Conservation (phyloP, 2,888 invertebrate species). For the Morpho deidamia region DNA sequence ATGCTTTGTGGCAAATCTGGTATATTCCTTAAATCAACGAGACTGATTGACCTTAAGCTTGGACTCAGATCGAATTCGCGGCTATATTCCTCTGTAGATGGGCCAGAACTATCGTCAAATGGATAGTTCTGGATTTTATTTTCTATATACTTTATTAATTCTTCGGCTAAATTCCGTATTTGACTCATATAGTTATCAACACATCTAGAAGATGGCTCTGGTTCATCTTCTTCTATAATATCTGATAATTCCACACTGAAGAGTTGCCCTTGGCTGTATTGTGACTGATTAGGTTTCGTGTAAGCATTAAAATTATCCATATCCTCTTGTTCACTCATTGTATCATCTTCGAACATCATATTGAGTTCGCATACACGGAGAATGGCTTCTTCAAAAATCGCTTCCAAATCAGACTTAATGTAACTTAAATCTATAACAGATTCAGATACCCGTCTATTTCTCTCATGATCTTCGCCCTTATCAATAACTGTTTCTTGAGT, state of each 20-base stretch:
- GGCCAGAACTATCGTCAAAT: slow-evolving; percentile 40
- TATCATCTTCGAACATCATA: slow-evolving; percentile 47
- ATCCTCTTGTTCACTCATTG: slow-evolving; percentile 66
- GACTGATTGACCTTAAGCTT: slow-evolving; percentile 57
- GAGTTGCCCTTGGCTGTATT: slow-evolving; percentile 40
- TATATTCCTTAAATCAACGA: slow-evolving; percentile 63
- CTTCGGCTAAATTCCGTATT: slow-evolving; percentile 49
- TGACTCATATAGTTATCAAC: slow-evolving; percentile 42
- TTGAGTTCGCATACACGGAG: slow-evolving; percentile 42
- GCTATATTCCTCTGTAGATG: slow-evolving; percentile 39
- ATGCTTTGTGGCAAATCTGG: slow-evolving; percentile 66
- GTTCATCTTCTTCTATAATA: slow-evolving; percentile 68
- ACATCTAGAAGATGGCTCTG: slow-evolving; percentile 53
- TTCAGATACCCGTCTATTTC: slow-evolving; percentile 59
- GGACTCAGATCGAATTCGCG: slow-evolving; percentile 55
- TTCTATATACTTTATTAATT: slow-evolving; percentile 55
- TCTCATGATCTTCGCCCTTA: slow-evolving; percentile 43
- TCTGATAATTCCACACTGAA: slow-evolving; percentile 67
- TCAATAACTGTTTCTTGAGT: slow-evolving; percentile 70
- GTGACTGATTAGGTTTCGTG: slow-evolving; percentile 54
- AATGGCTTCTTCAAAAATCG: slow-evolving; percentile 56
- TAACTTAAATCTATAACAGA: slow-evolving; percentile 61
- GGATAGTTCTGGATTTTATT: slow-evolving; percentile 40
- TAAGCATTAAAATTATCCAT: slow-evolving; percentile 60
- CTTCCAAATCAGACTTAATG: slow-evolving; percentile 61